Evolutionary conservation across 2,113 vertebrate genomes (phyloP).

Genomic region (Thalassoma bifasciatum): DNA sequence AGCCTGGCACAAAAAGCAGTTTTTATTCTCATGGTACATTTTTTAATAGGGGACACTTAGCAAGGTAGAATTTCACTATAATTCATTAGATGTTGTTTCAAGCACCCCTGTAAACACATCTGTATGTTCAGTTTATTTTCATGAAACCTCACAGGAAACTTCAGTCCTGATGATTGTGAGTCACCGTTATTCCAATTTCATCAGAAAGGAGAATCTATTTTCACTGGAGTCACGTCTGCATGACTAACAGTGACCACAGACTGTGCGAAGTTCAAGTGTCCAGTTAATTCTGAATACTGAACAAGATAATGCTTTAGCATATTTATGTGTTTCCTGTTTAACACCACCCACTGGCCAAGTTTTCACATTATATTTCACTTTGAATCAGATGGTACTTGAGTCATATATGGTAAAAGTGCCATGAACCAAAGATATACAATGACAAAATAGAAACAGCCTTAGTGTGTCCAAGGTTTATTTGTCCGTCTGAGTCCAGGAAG

Average conservation of each 20-base stretch:
- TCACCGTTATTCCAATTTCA: neutral
- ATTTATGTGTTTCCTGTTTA: neutral
- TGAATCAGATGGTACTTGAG: neutral
- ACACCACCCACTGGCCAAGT: neutral
- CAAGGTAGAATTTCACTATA: too few species aligned
- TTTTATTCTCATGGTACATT: too few species aligned
- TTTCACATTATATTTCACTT: too few species aligned
- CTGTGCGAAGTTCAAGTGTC: constrained; percentile 13
- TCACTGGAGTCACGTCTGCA: constrained; percentile 30
- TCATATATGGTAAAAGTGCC: neutral
- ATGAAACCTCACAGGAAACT: neutral
- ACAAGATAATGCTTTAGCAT: neutral
- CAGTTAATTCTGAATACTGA: constrained; percentile 9
- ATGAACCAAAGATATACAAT: too few species aligned
- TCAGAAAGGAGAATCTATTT: constrained; percentile 38
- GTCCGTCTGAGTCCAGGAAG: constrained; percentile 49
- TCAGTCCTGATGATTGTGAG: neutral
- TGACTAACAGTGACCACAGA: constrained; percentile 37
- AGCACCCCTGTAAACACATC: too few species aligned
- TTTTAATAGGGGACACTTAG: too few species aligned
- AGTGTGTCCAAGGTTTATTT: constrained; percentile 23
- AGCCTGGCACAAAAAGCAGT: too few species aligned
- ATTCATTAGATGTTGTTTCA: too few species aligned
- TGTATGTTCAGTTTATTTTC: too few species aligned
- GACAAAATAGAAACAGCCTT: too few species aligned